A percentile compares a stretch with the other conserved stretches of the same genome.
phyloP scores from a whole-genome alignment of 2,888 invertebrate species.

The Sarcophaga variegata region DNA sequence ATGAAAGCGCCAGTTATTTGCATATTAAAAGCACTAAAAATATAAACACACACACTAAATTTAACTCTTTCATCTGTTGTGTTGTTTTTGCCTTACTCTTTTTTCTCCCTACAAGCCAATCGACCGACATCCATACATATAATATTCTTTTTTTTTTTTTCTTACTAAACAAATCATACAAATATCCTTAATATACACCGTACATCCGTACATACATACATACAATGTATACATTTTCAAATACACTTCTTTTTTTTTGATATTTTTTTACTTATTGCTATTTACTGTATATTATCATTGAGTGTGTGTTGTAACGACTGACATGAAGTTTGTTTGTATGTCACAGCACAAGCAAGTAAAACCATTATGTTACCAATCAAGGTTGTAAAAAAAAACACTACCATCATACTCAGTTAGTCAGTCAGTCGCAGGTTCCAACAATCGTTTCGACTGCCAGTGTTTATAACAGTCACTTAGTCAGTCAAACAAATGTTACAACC shows the following conservation, averaged over 20 bases:
- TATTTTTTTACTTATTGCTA: not conserved
- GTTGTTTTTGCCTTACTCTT: not conserved
- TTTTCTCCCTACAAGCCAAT: constrained; percentile 5
- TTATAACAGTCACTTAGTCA: not conserved
- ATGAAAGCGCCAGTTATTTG: constrained; percentile 63
- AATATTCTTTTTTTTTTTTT: too few relatives aligned
- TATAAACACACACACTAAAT: constrained; percentile 3
- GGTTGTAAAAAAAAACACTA: constrained; percentile 55
- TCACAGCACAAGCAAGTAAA: constrained; percentile 63
- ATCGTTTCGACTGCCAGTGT: not conserved
- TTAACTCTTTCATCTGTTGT: constrained; percentile 42
- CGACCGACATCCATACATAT: not conserved
- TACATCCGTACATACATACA: constrained; percentile 32
- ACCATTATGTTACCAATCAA: constrained; percentile 68
- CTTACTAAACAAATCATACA: too few relatives aligned
- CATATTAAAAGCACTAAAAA: constrained; percentile 59
- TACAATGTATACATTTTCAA: not conserved
- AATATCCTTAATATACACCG: too few relatives aligned
- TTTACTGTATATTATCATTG: not conserved
- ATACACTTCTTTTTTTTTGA: not conserved
- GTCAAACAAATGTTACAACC: constrained; percentile 7
- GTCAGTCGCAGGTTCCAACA: not conserved
- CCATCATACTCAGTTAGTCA: constrained; percentile 29
- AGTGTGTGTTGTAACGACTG: constrained; percentile 26
- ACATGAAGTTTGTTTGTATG: constrained; percentile 56